Evolutionary conservation across 2,797 vertebrate species (phyloP).

Genomic region (Gadopsis bispinosus): DNA sequence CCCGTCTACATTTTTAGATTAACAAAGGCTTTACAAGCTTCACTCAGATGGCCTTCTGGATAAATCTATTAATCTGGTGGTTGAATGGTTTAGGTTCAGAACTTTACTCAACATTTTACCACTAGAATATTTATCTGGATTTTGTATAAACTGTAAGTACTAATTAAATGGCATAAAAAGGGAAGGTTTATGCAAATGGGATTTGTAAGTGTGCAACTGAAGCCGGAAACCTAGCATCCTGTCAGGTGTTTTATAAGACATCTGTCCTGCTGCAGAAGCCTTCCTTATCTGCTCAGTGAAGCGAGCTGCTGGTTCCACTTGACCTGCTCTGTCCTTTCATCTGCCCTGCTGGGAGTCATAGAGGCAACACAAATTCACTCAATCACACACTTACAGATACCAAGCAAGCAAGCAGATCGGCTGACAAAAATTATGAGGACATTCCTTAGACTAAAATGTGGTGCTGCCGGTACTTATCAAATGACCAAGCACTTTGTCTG

Average conservation of each 20-base stretch:
- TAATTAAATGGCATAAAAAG: neutral
- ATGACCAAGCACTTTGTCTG: conserved; percentile 6
- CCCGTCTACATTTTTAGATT: conserved; percentile 1
- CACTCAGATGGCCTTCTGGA: neutral
- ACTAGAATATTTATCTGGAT: too few relatives aligned
- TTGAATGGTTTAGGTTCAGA: neutral
- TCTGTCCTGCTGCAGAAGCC: conserved; percentile 35
- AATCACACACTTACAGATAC: conserved; percentile 51
- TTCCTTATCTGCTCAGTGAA: conserved; percentile 59
- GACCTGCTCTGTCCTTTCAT: conserved; percentile 60
- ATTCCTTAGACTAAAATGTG: conserved; percentile 27
- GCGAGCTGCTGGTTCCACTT: conserved; percentile 60
- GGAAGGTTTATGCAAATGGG: conserved; percentile 4
- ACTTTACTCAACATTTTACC: neutral
- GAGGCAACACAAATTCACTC: conserved; percentile 33
- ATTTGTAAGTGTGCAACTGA: neutral
- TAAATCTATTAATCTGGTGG: neutral
- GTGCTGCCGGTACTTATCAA: neutral
- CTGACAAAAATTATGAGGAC: conserved; percentile 5
- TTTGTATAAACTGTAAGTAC: neutral
- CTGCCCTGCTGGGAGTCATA: conserved; percentile 32
- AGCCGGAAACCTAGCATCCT: conserved; percentile 45
- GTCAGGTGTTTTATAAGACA: conserved; percentile 62
- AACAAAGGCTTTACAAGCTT: conserved; percentile 1
- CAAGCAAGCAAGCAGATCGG: neutral